Base-by-base conservation (phyloP, 2,113 vertebrate species). In the Ceyx margarethae region DNA sequence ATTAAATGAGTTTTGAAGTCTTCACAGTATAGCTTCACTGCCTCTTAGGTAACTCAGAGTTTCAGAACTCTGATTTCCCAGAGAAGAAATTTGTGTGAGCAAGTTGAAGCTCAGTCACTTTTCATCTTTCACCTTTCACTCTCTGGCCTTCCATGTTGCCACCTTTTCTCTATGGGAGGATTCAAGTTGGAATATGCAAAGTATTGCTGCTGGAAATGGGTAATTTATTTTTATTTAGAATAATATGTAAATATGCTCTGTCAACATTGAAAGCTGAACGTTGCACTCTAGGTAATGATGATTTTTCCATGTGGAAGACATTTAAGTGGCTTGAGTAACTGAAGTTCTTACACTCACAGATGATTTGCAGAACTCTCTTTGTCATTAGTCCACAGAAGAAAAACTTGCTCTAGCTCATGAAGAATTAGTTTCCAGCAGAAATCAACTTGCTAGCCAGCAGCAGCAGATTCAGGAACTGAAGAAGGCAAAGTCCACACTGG, bases 351-450 rank as follows among this genome's bases (percentile, higher is more conserved):
- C 6, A n/a, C 57, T 71, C 54, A 19, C 25, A 42, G 35, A 64
- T 90, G 60, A 90, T 82, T 93, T 92, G 26, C 35, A 46, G 65
- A 88, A 71, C 43, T 95, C 51, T 78, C 87, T 96, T 95, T 95
- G 2, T 94, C 20, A 87, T 94, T 95, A 99, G 99, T 97, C 96
- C 37, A 96, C 97, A 93, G 98, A 99, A 96, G 98, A 99, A 91
- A 99, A 99, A 96, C 97, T 99, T 92, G 95, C 95, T 68, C 31
- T 98, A 89, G 97, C 98, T 76, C 98, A 99, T 91, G 99, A 99
- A 90, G 99, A 99, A 93, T 93, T 99, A 92, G 97, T 98, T 88
- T 98, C 98, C 94, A 99, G 98, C 85, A 97, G 95, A 93, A 99
- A 98, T 96, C 98, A 98, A 96, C 98, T 99, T 93, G 97, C 97